These are phyloP conservation scores for Dromococcyx pavoninus DNA, from an alignment of 2,797 vertebrate genomes.

Conservation along the genomic window DNA sequence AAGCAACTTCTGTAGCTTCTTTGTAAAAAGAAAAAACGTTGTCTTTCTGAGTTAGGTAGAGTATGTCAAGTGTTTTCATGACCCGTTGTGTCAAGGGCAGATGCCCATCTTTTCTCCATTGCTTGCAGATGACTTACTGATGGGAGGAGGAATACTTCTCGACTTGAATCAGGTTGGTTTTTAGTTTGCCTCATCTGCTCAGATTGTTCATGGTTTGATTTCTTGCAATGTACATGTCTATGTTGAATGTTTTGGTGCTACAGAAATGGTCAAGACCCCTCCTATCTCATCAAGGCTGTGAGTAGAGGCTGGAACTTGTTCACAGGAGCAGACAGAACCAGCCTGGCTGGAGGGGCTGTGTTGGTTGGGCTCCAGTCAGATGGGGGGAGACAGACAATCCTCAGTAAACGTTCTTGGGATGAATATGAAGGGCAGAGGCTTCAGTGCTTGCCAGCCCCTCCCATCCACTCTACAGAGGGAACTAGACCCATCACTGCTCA, in stretches of 20 bases:
- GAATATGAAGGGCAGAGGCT: neutral
- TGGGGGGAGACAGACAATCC: neutral
- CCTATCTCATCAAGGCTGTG: neutral
- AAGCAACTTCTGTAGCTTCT: neutral
- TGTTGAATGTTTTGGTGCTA: neutral
- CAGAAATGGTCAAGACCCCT: neutral
- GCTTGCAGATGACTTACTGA: neutral
- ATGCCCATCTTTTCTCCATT: neutral
- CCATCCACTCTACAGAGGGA: neutral
- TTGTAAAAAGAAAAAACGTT: neutral
- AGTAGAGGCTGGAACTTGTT: neutral
- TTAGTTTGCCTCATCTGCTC: neutral
- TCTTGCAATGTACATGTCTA: neutral
- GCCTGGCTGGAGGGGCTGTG: neutral
- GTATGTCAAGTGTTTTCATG: neutral
- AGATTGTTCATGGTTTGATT: neutral
- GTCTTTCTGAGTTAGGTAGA: neutral
- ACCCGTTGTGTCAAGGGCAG: neutral
- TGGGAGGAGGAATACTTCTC: neutral
- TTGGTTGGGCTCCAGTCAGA: neutral
- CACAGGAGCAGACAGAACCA: fast-evolving
- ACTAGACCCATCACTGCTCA: neutral
- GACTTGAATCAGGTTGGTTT: neutral
- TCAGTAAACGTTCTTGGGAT: fast-evolving
- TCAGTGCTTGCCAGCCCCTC: neutral